Evolutionary conservation across 2,888 invertebrate genomes (phyloP).

Genomic region (Incurvaria masculella): DNA sequence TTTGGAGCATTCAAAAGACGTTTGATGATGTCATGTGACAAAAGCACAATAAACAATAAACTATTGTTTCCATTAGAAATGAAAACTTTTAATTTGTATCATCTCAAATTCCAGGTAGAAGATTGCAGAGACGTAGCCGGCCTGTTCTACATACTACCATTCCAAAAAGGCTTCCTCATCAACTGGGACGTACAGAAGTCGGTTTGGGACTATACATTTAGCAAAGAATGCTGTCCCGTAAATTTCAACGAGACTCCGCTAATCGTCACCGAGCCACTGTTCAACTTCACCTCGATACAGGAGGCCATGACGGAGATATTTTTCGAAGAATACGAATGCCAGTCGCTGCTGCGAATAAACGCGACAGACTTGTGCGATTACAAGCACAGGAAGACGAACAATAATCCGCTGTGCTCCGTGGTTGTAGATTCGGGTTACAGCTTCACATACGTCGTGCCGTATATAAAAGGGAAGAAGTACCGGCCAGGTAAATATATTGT

Average conservation of each 20-base stretch:
- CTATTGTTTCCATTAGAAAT: too few species aligned
- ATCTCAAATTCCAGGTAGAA: conserved; percentile 86
- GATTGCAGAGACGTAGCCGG: conserved; percentile 96
- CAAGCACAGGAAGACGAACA: conserved; percentile 54
- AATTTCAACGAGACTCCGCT: conserved; percentile 75
- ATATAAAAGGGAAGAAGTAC: conserved; percentile 64
- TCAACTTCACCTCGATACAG: conserved; percentile 89
- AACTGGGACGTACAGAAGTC: conserved; percentile 97
- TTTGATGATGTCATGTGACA: too few species aligned
- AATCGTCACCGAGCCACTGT: conserved; percentile 90
- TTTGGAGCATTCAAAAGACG: too few species aligned
- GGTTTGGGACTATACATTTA: conserved; percentile 94
- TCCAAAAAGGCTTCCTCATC: conserved; percentile 91
- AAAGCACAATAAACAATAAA: too few species aligned
- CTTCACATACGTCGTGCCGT: conserved; percentile 92
- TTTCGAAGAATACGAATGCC: conserved; percentile 96
- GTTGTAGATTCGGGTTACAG: conserved; percentile 95
- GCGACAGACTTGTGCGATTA: conserved; percentile 78
- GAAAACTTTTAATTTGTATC: too few species aligned
- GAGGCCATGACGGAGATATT: conserved; percentile 95
- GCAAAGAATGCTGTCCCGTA: conserved; percentile 77
- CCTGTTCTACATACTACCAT: conserved; percentile 89
- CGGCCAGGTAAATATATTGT: conserved; percentile 19
- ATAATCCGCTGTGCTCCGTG: conserved; percentile 64
- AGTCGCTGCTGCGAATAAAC: conserved; percentile 75